These are phyloP conservation scores for Canis aureus DNA, from an alignment of 2,113 vertebrate genomes.

Conservation along the genomic window DNA sequence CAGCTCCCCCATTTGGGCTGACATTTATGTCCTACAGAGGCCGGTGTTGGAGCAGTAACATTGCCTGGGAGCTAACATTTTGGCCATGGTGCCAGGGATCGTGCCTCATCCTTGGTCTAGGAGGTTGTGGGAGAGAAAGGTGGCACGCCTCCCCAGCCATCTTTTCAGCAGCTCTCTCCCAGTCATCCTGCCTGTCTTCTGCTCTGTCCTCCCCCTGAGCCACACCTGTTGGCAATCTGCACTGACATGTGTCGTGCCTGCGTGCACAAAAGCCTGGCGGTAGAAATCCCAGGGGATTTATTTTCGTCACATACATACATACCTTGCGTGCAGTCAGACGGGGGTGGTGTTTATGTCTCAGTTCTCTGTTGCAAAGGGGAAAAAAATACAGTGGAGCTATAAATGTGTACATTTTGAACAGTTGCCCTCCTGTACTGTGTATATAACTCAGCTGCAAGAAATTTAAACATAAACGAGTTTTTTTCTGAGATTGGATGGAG, in stretches of 20 bases:
- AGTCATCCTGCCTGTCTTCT: neutral
- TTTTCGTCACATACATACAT: conserved; percentile 47
- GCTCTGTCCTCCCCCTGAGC: neutral
- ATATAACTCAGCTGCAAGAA: conserved; percentile 40
- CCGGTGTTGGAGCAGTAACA: neutral
- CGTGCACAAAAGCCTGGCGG: neutral
- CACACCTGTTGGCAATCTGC: conserved; percentile 59
- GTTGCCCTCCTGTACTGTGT: conserved; percentile 48
- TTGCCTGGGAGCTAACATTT: neutral
- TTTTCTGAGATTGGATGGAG: conserved; percentile 54
- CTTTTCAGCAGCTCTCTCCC: neutral
- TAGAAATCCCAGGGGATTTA: conserved; percentile 25
- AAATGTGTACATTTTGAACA: conserved; percentile 61
- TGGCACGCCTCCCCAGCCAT: neutral
- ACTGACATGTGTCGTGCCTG: neutral
- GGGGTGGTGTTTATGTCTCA: conserved; percentile 66
- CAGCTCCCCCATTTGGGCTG: neutral
- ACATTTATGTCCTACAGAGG: neutral
- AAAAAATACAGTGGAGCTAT: conserved; percentile 54
- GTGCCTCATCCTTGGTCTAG: neutral
- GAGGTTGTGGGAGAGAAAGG: neutral
- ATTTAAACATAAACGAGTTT: conserved; percentile 59
- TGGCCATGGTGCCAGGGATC: neutral
- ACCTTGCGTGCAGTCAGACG: conserved; percentile 60
- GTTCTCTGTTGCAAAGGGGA: conserved; percentile 41